phyloP scores from a whole-genome alignment of 2,888 invertebrate species.

The Scaeva pyrastri region DNA sequence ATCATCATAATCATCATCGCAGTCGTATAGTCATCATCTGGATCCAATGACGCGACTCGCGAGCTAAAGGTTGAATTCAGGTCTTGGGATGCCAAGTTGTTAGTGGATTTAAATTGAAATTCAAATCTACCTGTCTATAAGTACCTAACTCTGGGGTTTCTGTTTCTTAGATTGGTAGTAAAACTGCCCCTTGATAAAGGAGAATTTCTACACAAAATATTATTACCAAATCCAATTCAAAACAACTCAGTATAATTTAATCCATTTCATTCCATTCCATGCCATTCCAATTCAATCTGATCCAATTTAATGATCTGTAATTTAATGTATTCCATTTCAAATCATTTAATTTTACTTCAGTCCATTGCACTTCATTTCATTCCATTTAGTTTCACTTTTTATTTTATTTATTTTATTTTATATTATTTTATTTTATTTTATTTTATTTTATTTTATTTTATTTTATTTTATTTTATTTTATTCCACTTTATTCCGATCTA shows the following conservation, averaged over 20 bases:
- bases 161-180: background rate
- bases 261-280: no score
- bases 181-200: background rate
- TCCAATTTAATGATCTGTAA: background rate
- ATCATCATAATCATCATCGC: conserved; percentile 56
- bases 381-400: no score
- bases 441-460: no score
- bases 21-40: conserved; percentile 13
- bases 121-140: conserved; percentile 71
- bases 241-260: no score
- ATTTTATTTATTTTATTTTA: no score
- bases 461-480: no score
- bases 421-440: no score
- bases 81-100: conserved; percentile 37
- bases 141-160: conserved; percentile 18
- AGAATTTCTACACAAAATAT: background rate
- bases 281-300: no score
- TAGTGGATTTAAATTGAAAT: conserved; percentile 66
- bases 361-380: no score
- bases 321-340: no score
- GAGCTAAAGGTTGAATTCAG: conserved; percentile 33
- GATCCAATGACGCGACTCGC: background rate
- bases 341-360: no score
- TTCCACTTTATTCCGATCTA: no score
- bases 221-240: background rate